phyloP scores from a whole-genome alignment of 2,113 vertebrate genomes.

The Ictidomys tridecemlineatus region DNA sequence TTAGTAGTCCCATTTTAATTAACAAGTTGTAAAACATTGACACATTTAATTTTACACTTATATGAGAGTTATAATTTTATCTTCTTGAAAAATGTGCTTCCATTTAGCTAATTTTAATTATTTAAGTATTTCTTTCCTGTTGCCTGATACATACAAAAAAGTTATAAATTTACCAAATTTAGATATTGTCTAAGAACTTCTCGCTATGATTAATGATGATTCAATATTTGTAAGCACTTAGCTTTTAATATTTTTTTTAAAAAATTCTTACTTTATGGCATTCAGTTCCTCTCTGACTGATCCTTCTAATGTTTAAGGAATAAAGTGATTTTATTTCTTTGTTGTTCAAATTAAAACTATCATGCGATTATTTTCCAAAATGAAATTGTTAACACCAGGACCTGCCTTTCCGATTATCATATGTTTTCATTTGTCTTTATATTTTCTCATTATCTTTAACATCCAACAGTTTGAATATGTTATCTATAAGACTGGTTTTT shows the following conservation, averaged over 20 bases:
- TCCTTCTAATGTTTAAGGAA: not conserved
- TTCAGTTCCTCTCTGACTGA: not conserved
- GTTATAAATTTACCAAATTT: not conserved
- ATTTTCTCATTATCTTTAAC: not conserved
- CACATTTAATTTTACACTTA: not conserved
- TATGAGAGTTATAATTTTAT: not conserved
- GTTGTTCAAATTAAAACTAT: not conserved
- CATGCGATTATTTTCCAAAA: not conserved
- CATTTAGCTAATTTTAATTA: not conserved
- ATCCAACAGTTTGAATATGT: not conserved
- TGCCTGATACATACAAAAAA: too few species aligned
- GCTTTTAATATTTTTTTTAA: not conserved
- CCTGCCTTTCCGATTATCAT: not conserved
- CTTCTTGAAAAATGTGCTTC: not conserved
- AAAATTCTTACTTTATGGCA: not conserved
- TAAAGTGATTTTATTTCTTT: not conserved
- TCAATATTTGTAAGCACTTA: not conserved
- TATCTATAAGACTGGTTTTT: not conserved
- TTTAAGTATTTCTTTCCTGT: not conserved
- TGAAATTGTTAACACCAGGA: not conserved
- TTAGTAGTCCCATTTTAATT: not conserved
- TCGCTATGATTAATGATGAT: not conserved
- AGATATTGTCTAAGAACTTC: not conserved
- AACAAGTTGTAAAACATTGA: not conserved
- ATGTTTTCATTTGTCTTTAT: not conserved